Evolutionary conservation across 2,888 invertebrate species (phyloP).

Genomic region (Glyphotaelius pellucidus): DNA sequence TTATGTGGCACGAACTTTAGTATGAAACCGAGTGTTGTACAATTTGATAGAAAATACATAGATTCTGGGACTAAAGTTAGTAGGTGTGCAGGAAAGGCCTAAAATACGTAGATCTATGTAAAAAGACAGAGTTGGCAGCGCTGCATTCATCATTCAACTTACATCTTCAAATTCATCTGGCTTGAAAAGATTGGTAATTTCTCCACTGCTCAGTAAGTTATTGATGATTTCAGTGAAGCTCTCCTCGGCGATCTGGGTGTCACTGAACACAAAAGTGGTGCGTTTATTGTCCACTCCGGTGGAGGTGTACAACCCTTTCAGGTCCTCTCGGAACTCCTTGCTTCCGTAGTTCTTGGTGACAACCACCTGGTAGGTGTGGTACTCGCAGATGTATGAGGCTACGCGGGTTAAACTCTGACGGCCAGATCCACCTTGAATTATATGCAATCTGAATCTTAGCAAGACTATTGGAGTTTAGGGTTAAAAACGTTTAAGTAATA

Average conservation of each 20-base stretch:
- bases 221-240: slow-evolving; percentile 92
- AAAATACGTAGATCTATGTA: too few relatives aligned
- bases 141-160: slow-evolving; percentile 68
- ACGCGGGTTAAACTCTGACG: slow-evolving; percentile 88
- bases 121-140: too few relatives aligned
- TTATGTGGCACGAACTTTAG: too few relatives aligned
- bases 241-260: slow-evolving; percentile 90
- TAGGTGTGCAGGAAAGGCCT: too few relatives aligned
- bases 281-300: slow-evolving; percentile 87
- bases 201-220: slow-evolving; percentile 91
- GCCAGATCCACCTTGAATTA: slow-evolving; percentile 85
- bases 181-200: slow-evolving; percentile 92
- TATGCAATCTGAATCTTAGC: not conserved
- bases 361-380: slow-evolving; percentile 86
- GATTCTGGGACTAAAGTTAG: too few relatives aligned
- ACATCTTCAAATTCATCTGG: slow-evolving; percentile 93
- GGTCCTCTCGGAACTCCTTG: slow-evolving; percentile 88
- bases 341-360: slow-evolving; percentile 88
- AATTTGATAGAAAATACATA: too few relatives aligned
- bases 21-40: too few relatives aligned
- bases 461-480: not conserved
- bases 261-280: slow-evolving; percentile 90
- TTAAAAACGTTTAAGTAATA: not conserved
- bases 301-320: slow-evolving; percentile 84
- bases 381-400: slow-evolving; percentile 88